Evolutionary conservation across 2,113 vertebrate species (phyloP), one percentile per base, ranked within the genome.

Genomic region (Mastomys natalensis): DNA sequence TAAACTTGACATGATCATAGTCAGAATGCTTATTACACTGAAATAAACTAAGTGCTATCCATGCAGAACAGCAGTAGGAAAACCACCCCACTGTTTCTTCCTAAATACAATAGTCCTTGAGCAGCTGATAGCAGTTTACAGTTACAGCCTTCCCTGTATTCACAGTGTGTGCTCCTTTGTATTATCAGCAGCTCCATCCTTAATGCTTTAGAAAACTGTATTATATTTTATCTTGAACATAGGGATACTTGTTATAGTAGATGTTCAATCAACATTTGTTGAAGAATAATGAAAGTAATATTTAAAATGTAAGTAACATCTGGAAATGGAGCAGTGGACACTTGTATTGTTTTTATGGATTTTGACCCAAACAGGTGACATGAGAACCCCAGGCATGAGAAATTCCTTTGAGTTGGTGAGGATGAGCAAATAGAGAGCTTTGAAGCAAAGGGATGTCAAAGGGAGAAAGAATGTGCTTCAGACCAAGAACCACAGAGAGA

Each of bases 201-300:
- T 70, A 91, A 58, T 40, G 60, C 58, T 45, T 86, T 34, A 72
- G 72, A 81, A 77, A 89, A 89, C 2, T 19, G 4, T 85, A 74
- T 91, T 70, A 72, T 60, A 21, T 53, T 89, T 85, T 77, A 17
- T 85, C 16, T 93, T 64, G 43, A 62, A 64, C 76, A 10, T 58
- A 64, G 66, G 68, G 90, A 26, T 90, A 15, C 53, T 40, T 95
- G 2, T 8, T 22, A 55, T 43, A 80, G 8, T 22, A 91, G n/a
- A 84, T 93, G 17, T 3, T 85, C 53, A 78, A 66, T 43, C 88
- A 76, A 77, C 68, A 51, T 80, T 68, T 78, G 10, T 76, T 95
- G 58, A 95, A 87, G 40, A 81, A 55, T 81, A 62, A 93, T 81
- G 86, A 88, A 85, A 86, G 29, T 45, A 86, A 66, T 66, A 31